Conservation (phyloP, 2,888 invertebrate genomes). For the Embidobia sp. region DNA sequence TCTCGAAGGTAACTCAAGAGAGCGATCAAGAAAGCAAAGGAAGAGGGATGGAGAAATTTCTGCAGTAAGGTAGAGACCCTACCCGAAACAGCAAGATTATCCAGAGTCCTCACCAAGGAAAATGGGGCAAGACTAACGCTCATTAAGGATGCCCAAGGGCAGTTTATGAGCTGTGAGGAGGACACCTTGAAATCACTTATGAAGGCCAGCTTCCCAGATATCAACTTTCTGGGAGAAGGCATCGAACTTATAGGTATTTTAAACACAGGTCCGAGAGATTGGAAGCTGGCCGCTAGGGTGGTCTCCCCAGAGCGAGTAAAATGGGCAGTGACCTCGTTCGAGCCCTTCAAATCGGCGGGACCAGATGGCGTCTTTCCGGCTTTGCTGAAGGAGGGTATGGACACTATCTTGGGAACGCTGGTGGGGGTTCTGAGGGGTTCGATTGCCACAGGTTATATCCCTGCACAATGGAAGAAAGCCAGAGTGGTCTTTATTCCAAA, state of each 20-base stretch:
- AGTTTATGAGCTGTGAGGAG: not conserved
- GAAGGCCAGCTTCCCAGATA: not conserved
- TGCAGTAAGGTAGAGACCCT: constrained; percentile 7
- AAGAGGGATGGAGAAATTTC: not conserved
- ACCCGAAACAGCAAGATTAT: constrained; percentile 9
- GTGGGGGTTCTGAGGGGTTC: not conserved
- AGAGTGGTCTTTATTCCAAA: constrained; percentile 60
- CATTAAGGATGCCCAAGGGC: constrained; percentile 2
- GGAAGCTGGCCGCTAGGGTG: not conserved
- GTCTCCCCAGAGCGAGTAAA: not conserved
- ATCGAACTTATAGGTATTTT: too few species aligned
- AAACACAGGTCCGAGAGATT: not conserved
- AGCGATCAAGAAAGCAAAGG: not conserved
- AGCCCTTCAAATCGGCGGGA: constrained; percentile 7
- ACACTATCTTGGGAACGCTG: not conserved
- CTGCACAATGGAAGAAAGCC: constrained; percentile 13
- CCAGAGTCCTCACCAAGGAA: constrained; percentile 20
- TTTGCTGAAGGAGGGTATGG: not conserved
- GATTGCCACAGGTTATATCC: constrained; percentile 27
- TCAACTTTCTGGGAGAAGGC: too few species aligned
- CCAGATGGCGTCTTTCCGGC: constrained; percentile 18
- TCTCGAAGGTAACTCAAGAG: not conserved
- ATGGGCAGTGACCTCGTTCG: not conserved
- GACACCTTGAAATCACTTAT: constrained; percentile 19
- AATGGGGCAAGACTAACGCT: not conserved